These are phyloP conservation scores for Magallana angulata DNA, from an alignment of 1,140 invertebrate species.

Conservation along the genomic window DNA sequence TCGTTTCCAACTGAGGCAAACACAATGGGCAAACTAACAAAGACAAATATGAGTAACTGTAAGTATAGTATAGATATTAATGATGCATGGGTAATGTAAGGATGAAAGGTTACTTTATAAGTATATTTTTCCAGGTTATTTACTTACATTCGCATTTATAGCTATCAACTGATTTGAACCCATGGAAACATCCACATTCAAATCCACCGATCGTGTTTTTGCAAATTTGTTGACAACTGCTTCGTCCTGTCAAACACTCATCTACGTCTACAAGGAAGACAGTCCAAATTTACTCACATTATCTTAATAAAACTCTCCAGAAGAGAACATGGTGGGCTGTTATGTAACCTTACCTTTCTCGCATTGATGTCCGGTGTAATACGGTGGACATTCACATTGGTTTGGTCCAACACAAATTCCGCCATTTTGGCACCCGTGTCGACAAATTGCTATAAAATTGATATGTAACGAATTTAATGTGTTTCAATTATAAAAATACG, in stretches of 20 bases:
- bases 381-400: constrained; percentile 58
- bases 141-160: constrained; percentile 51
- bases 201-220: constrained; percentile 54
- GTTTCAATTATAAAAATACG: too few relatives aligned
- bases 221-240: constrained; percentile 53
- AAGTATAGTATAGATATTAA: not conserved
- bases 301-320: not conserved
- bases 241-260: constrained; percentile 44
- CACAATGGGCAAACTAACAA: constrained; percentile 52
- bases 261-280: constrained; percentile 48
- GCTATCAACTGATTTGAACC: constrained; percentile 35
- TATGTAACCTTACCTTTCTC: constrained; percentile 52
- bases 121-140: too few relatives aligned
- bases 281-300: not conserved
- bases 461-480: too few relatives aligned
- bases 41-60: too few relatives aligned
- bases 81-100: not conserved
- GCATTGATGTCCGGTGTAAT: constrained; percentile 63
- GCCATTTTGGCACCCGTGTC: constrained; percentile 61
- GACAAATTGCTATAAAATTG: constrained; percentile 60
- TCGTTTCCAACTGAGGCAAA: constrained; percentile 43
- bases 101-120: not conserved
- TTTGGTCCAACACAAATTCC: constrained; percentile 62
- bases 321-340: too few relatives aligned
- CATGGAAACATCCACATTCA: constrained; percentile 48